phyloP scores from a whole-genome alignment of 2,113 vertebrate genomes.

The Bufo bufo region DNA sequence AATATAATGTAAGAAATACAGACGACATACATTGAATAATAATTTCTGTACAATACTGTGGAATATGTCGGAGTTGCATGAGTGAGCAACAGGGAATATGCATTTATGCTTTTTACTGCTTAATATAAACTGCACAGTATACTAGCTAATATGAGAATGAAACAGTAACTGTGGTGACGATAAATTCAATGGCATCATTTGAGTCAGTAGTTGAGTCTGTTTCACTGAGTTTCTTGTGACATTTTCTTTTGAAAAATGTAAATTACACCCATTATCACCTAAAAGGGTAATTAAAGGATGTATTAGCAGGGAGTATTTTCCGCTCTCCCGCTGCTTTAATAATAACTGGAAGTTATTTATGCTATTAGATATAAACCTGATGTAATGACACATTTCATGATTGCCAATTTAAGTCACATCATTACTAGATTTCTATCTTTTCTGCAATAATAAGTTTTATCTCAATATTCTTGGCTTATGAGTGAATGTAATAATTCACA shows the following conservation, averaged over 20 bases:
- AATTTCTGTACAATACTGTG: not conserved
- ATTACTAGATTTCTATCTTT: not conserved
- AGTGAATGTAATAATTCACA: not conserved
- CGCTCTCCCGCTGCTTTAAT: slow-evolving; percentile 2
- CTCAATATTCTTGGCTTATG: not conserved
- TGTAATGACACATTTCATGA: not conserved
- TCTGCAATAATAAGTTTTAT: not conserved
- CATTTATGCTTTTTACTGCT: not conserved
- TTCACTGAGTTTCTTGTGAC: not conserved
- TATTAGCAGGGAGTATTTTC: not conserved
- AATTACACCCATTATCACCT: slow-evolving; percentile 4
- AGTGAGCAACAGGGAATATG: not conserved
- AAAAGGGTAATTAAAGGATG: slow-evolving; percentile 10
- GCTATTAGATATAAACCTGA: not conserved
- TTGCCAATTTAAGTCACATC: not conserved
- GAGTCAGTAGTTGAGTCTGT: not conserved
- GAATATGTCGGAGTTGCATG: too few relatives aligned
- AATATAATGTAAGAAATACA: not conserved
- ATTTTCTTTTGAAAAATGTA: slow-evolving; percentile 11
- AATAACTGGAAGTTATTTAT: not conserved
- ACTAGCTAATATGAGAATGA: not conserved
- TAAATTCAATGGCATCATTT: not conserved
- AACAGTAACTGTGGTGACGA: not conserved
- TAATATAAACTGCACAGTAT: not conserved
- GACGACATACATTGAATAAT: not conserved